Evolutionary conservation across 2,888 invertebrate species (phyloP).

Genomic region (Polydesmus complanatus): DNA sequence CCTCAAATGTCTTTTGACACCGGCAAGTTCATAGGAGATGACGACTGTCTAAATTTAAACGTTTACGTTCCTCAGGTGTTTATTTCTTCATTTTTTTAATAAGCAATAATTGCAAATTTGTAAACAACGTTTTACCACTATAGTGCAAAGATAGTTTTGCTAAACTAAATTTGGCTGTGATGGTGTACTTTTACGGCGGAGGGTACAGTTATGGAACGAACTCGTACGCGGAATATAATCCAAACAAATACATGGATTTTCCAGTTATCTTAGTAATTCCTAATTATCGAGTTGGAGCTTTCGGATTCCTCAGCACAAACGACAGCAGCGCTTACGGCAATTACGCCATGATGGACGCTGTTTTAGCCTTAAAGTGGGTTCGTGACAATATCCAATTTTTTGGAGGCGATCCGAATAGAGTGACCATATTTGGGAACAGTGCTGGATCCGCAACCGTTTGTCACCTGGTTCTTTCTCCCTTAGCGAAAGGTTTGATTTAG

Average conservation of each 20-base stretch:
- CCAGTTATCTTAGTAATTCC: neutral
- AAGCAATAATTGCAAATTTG: no score
- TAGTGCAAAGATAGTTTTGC: neutral
- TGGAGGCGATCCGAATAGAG: conserved; percentile 3
- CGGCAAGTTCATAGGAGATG: conserved; percentile 36
- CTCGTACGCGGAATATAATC: neutral
- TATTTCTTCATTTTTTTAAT: neutral
- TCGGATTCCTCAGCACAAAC: neutral
- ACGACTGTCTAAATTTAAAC: conserved; percentile 74
- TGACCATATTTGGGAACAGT: conserved; percentile 7
- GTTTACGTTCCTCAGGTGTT: conserved; percentile 46
- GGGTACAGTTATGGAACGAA: neutral
- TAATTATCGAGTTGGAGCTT: neutral
- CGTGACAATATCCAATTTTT: neutral
- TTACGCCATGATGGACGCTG: neutral
- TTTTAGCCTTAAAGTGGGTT: conserved; percentile 2
- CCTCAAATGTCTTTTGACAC: conserved; percentile 46
- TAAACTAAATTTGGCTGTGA: neutral
- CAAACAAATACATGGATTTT: neutral
- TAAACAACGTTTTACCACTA: neutral
- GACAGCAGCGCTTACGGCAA: neutral
- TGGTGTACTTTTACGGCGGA: conserved; percentile 4
- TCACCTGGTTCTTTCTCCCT: neutral
- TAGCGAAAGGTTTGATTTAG: neutral
- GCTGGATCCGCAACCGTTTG: neutral